phyloP scores from a whole-genome alignment of 2,113 vertebrate species.

The Grammomys dolichurus region DNA sequence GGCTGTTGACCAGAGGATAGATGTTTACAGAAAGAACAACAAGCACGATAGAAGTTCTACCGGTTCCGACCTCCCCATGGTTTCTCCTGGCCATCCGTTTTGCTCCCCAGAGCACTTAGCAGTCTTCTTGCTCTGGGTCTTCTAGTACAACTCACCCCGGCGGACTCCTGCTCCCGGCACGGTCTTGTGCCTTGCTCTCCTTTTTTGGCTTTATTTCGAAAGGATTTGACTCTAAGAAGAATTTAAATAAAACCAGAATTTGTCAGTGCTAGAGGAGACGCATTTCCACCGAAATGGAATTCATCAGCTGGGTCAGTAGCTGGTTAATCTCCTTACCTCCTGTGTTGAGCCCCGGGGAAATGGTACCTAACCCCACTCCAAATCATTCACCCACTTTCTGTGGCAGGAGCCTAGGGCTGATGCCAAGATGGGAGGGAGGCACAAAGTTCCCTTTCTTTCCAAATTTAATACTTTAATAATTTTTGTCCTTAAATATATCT shows the following conservation, averaged over 20 bases:
- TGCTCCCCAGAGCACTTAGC: not conserved
- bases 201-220: conserved; percentile 44
- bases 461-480: not conserved
- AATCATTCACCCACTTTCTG: not conserved
- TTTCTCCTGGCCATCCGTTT: not conserved
- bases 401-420: not conserved
- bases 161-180: not conserved
- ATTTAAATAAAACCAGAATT: conserved; percentile 83
- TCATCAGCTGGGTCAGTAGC: conserved; percentile 68
- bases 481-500: not conserved
- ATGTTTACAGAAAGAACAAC: conserved; percentile 48
- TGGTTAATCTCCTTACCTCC: conserved; percentile 65
- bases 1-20: conserved; percentile 21
- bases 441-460: not conserved
- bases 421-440: not conserved
- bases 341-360: conserved; percentile 6
- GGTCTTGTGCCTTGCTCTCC: conserved; percentile 5
- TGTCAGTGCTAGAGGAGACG: conserved; percentile 52
- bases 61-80: not conserved
- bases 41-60: not conserved
- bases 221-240: conserved; percentile 72
- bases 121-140: not conserved
- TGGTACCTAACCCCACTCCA: not conserved
- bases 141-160: not conserved
- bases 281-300: conserved; percentile 74